Base-by-base conservation (phyloP, 2,797 vertebrate species). In the Centropyge bicolor region DNA sequence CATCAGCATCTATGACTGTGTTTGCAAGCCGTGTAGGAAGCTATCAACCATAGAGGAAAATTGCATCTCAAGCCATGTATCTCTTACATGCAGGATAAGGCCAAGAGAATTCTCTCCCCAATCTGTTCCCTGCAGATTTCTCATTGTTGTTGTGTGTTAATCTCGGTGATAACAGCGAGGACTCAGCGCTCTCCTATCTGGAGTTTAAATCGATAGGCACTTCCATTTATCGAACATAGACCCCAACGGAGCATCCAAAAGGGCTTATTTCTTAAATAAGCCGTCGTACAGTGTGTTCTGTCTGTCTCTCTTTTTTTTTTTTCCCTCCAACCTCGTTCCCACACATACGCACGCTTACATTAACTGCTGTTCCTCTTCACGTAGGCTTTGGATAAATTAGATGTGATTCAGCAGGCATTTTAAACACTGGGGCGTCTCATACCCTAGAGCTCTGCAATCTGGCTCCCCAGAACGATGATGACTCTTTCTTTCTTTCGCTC, bases 391-490 rank as follows among this genome's bases (percentile, higher is more conserved):
- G 89, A 88, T 89, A 86, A 89, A 92, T 93, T 83, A 85, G 82
- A 86, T 86, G 74, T 87, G 88, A 91, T 91, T 89, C 86, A 81
- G 86, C 80, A 73, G 84, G 71, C 80, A 27, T 85, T 91, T 91
- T 84, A 81, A 91, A 90, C 89, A 87, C 88, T 55, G 64, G 74
- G 87, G 84, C 43, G 60, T 77, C 88, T 90, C 79, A 55, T 81
- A 88, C 85, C 90, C 88, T 56, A 78, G 74, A 89, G 91, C 88
- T 82, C 56, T 76, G 73, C 90, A 88, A 86, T 91, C 90, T 92
- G 89, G 79, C 80, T 85, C 87, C 85, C 78, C 84, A 67, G 77
- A 83, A 88, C 88, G 81, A 90, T 84, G 80, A 90, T 83, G 84
- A 88, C 82, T 88, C 86, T 91, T 80, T 86, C 59, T 43, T 86